Conservation (phyloP, 2,113 vertebrate genomes). For the Odocoileus hemionus region DNA sequence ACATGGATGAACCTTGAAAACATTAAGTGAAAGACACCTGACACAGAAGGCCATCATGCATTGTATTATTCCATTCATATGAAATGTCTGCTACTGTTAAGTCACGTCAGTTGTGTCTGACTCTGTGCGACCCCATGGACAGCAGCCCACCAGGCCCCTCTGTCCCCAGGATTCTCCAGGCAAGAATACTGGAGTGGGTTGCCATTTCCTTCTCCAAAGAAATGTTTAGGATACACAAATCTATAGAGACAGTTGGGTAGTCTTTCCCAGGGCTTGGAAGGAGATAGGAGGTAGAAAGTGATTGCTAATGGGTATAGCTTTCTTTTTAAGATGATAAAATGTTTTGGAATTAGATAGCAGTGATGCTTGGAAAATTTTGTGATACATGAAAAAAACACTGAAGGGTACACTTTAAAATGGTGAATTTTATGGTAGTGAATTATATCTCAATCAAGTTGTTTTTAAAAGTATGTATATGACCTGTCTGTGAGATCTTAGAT, state of each 20-base stretch:
- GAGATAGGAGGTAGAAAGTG: background rate
- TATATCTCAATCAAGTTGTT: background rate
- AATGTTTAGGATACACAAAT: background rate
- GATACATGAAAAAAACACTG: background rate
- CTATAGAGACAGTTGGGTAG: background rate
- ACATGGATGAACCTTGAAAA: background rate
- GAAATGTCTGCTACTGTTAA: background rate
- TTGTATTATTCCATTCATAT: background rate
- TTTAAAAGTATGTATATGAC: background rate
- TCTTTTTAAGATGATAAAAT: background rate
- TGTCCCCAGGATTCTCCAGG: no score
- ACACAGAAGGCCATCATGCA: background rate
- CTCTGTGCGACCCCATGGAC: no score
- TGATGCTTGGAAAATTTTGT: background rate
- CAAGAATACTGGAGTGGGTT: no score
- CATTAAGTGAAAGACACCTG: background rate
- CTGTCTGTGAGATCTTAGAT: background rate
- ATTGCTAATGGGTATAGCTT: background rate
- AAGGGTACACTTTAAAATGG: background rate
- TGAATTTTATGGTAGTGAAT: background rate
- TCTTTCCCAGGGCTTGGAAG: background rate
- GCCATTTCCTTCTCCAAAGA: background rate
- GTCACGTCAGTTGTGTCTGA: no score
- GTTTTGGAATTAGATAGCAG: background rate
- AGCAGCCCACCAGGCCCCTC: no score